Evolutionary conservation across 1,140 invertebrate species (phyloP), one percentile per base, ranked within the genome.

Genomic region (Eurosta solidaginis): DNA sequence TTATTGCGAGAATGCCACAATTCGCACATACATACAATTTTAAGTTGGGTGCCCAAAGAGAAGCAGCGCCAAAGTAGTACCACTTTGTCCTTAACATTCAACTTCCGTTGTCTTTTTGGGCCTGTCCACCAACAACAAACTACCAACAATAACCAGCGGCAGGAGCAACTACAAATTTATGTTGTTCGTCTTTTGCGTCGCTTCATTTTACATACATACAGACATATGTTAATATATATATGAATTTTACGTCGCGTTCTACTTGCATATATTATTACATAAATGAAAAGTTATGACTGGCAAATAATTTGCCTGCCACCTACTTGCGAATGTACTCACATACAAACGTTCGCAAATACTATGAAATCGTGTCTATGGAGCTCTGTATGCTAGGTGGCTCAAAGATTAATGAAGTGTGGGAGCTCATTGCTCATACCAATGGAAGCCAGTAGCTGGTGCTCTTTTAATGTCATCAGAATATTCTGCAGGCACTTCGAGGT

Each of bases 261-360:
- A 9, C 14, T 29, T 29, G 10, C 59, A 40, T 40, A 68, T 68
- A 68, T 68, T 68, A 74, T 47, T 74, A 22, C 40, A 45, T 74
- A 74, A 74, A 74, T 74, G 73, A 74, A 74, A 74, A 74, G 40
- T 74, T 74, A 74, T 74, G 73, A 74, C 73, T 74, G 45, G 40
- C 59, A 68, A 68, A 68, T 68, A 68, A 33, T 42, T 68, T 36
- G 59, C 7, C n/a, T n/a, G n/a, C n/a, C n/a, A 40, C 33, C 5
- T n/a, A 17, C 50, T 25, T 33, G n/a, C n/a, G 3, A 6, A 29
- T n/a, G 3, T 14, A 20, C 3, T 5, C 59, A 68, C 3, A 40
- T 7, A 33, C 0, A 36, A 63, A 9, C n/a, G n/a, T n/a, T n/a
- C n/a, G n/a, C n/a, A n/a, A n/a, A n/a, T n/a, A n/a, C n/a, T n/a